phyloP scores from a whole-genome alignment of 2,113 vertebrate genomes.

The Gnathonemus echidnorhynchus region DNA sequence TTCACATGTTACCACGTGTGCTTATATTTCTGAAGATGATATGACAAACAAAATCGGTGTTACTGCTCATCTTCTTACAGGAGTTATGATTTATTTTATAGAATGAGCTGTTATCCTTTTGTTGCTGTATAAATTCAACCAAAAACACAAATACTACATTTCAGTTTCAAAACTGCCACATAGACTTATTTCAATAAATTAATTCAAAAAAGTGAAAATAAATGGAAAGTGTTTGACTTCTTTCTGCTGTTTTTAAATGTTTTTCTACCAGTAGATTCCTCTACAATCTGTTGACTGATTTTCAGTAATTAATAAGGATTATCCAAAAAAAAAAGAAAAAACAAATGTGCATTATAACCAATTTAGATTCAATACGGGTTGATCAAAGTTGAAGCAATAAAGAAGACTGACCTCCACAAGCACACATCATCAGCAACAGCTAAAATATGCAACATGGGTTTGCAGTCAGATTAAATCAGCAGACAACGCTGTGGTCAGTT shows the following conservation, averaged over 20 bases:
- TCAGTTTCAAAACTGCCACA: not conserved
- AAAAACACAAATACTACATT: not conserved
- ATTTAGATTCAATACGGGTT: not conserved
- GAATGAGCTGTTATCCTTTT: not conserved
- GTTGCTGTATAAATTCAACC: not conserved
- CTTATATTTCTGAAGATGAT: not conserved
- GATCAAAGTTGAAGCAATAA: conserved; percentile 3
- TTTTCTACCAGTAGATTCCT: not conserved
- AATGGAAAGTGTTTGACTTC: not conserved
- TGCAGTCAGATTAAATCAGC: not conserved
- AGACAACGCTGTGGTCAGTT: not conserved
- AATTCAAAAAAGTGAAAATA: not conserved
- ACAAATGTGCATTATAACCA: conserved; percentile 6
- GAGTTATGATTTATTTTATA: not conserved
- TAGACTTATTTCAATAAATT: not conserved
- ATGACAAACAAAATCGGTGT: not conserved
- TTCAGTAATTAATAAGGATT: conserved; percentile 14
- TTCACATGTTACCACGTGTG: not conserved
- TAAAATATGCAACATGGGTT: not conserved
- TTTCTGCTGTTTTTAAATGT: not conserved
- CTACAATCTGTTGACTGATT: conserved; percentile 5
- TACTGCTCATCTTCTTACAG: not conserved
- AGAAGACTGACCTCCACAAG: not conserved
- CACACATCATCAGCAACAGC: not conserved
- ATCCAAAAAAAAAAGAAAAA: not conserved